Evolutionary conservation across 2,113 vertebrate species (phyloP).

Genomic region (Tympanuchus pallidicinctus): DNA sequence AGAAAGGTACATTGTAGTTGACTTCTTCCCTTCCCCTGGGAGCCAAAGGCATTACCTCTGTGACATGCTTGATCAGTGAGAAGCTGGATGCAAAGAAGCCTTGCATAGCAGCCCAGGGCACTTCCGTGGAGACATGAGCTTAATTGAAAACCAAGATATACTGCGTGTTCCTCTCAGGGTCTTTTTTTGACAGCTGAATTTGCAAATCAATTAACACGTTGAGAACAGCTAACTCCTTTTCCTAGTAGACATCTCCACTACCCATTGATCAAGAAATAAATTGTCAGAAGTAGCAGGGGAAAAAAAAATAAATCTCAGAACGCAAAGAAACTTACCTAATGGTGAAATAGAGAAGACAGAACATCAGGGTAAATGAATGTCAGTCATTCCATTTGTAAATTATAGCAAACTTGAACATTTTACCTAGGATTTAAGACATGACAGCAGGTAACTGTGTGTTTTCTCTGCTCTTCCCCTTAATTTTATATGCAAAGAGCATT

Average conservation of each 20-base stretch:
- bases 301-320: not conserved
- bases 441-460: not conserved
- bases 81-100: not conserved
- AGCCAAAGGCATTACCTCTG: not conserved
- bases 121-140: not conserved
- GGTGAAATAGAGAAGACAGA: not conserved
- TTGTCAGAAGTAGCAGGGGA: not conserved
- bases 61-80: not conserved
- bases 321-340: not conserved
- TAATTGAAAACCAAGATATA: conserved; percentile 4
- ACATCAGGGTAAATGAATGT: not conserved
- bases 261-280: not conserved
- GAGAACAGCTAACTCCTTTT: not conserved
- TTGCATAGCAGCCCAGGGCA: not conserved
- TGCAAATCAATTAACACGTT: not conserved
- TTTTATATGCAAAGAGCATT: not conserved
- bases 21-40: not conserved
- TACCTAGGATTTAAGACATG: not conserved
- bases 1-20: not conserved
- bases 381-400: not conserved
- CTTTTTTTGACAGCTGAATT: conserved; percentile 21
- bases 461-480: not conserved
- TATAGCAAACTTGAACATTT: not conserved
- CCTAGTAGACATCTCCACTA: not conserved
- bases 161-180: not conserved